Percentiles rank a stretch among this genome's conserved stretches.
These are phyloP conservation scores for Ranitomeya variabilis DNA, from an alignment of 2,113 vertebrate species.

Conservation along the genomic window DNA sequence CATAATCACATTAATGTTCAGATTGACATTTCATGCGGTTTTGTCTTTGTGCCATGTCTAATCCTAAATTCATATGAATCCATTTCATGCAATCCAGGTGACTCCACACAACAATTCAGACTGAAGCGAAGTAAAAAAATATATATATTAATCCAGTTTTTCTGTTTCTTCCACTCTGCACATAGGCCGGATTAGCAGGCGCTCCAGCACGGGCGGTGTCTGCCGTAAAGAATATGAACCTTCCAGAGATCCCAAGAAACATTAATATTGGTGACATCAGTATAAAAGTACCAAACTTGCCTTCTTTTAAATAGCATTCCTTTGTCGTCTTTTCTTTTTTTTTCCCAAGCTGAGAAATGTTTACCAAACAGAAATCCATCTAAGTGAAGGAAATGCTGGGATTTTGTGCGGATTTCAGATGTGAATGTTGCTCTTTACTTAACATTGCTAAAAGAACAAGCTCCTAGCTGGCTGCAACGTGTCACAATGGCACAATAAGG, in stretches of 20 bases:
- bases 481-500: slow-evolving; percentile 83
- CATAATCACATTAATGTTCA: slow-evolving; percentile 59
- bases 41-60: slow-evolving; percentile 49
- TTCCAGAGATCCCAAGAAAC: slow-evolving; percentile 99
- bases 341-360: slow-evolving; percentile 73
- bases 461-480: slow-evolving; percentile 67
- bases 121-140: slow-evolving; percentile 53
- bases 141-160: slow-evolving; percentile 68
- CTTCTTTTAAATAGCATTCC: slow-evolving; percentile 95
- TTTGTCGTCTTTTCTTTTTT: slow-evolving; percentile 72
- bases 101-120: slow-evolving; percentile 70
- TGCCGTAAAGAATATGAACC: slow-evolving; percentile 99
- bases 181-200: slow-evolving; percentile 96
- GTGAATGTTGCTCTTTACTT: slow-evolving; percentile 76
- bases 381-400: slow-evolving; percentile 83
- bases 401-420: slow-evolving; percentile 68
- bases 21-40: slow-evolving; percentile 68
- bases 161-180: slow-evolving; percentile 74
- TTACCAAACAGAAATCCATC: slow-evolving; percentile 82
- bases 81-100: slow-evolving; percentile 74
- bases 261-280: slow-evolving; percentile 99
- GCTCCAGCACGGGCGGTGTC: slow-evolving; percentile 98
- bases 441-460: slow-evolving; percentile 72
- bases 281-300: slow-evolving; percentile 99
- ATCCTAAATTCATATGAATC: slow-evolving; percentile 72